phyloP scores from a whole-genome alignment of 2,797 vertebrate genomes.

The Pseudochromis fuscus region DNA sequence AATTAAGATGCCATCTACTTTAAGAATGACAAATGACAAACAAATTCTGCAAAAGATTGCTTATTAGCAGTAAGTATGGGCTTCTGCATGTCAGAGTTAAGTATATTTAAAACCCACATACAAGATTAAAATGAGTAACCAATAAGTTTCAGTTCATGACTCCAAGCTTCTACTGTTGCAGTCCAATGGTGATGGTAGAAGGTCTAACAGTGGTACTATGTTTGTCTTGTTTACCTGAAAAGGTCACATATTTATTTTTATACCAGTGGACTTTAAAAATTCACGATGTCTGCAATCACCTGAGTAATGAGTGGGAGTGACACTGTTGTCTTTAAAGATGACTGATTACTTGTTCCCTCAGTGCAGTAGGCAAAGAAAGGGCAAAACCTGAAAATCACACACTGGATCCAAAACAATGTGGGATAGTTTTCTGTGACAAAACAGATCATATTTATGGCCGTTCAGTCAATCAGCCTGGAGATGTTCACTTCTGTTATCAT shows the following conservation, averaged over 20 bases:
- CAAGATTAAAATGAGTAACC: neutral
- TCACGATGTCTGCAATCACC: neutral
- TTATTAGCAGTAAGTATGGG: neutral
- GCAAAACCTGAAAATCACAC: too few relatives aligned
- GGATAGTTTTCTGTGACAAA: neutral
- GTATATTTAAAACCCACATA: neutral
- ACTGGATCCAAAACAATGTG: neutral
- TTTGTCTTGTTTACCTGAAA: too few relatives aligned
- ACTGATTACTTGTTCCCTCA: neutral
- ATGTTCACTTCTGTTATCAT: neutral
- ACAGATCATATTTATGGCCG: too few relatives aligned
- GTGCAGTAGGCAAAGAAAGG: neutral
- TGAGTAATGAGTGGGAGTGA: neutral
- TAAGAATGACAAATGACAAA: neutral
- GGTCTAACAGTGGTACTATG: too few relatives aligned
- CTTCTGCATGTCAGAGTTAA: neutral
- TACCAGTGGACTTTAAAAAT: neutral
- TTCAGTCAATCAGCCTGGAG: neutral
- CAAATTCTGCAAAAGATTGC: neutral
- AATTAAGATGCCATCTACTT: conserved; percentile 22
- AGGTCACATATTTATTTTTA: too few relatives aligned
- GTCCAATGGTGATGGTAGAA: too few relatives aligned
- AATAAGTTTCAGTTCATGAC: too few relatives aligned
- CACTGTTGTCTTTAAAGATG: neutral
- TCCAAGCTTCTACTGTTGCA: too few relatives aligned